Conservation (phyloP, 1,140 invertebrate genomes). For the Drosophila willistoni region DNA sequence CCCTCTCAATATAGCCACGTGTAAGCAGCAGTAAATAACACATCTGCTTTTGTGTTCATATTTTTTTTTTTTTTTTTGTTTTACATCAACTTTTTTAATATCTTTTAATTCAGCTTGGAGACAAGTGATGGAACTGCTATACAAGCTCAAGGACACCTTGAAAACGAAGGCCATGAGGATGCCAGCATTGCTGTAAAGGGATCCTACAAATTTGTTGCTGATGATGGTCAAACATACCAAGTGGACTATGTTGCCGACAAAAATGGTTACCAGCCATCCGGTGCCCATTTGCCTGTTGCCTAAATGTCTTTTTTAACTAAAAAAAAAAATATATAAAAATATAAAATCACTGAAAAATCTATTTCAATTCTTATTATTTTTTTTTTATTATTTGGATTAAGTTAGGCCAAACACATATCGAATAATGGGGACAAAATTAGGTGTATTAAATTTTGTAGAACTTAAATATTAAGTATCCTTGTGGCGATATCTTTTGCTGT, state of each 20-base stretch:
- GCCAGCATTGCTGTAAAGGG: constrained; percentile 52
- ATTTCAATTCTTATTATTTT: too few relatives aligned
- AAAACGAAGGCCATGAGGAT: constrained; percentile 6
- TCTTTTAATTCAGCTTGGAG: constrained; percentile 83
- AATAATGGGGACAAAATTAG: too few relatives aligned
- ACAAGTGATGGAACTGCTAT: constrained; percentile 86
- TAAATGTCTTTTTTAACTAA: constrained; percentile 19
- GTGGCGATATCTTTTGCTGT: too few relatives aligned
- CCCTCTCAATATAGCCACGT: constrained; percentile 27
- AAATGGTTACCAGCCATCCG: constrained; percentile 88
- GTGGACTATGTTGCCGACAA: constrained; percentile 67
- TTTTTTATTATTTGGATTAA: too few relatives aligned
- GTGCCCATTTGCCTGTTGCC: constrained; percentile 85
- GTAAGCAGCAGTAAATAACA: not conserved
- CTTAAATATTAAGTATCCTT: too few relatives aligned
- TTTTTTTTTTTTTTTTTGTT: too few relatives aligned
- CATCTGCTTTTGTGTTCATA: too few relatives aligned
- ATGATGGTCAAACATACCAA: constrained; percentile 46
- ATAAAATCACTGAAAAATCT: not conserved
- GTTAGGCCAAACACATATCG: too few relatives aligned
- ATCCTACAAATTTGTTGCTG: constrained; percentile 36
- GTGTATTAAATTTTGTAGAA: too few relatives aligned
- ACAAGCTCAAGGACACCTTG: constrained; percentile 58
- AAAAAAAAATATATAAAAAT: constrained; percentile 9
- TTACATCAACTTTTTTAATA: too few relatives aligned